Evolutionary conservation across 1,140 invertebrate genomes (phyloP).

Genomic region (Helicoverpa armigera): DNA sequence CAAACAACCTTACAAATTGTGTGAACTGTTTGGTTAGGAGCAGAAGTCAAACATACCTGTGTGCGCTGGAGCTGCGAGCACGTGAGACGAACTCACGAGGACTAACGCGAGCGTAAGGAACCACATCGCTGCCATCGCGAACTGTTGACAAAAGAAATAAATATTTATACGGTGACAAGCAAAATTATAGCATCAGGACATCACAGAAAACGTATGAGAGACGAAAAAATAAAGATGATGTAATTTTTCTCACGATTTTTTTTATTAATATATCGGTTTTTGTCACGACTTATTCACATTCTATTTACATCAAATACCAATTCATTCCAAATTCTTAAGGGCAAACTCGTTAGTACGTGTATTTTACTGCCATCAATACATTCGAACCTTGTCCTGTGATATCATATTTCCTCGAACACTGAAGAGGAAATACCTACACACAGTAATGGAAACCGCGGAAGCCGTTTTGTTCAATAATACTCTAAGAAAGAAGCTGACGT

Average conservation of each 20-base stretch:
- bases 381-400: neutral
- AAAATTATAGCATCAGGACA: no score
- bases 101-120: neutral
- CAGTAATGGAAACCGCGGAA: conserved; percentile 27
- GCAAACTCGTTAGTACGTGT: neutral
- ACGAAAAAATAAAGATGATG: no score
- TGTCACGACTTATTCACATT: no score
- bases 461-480: neutral
- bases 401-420: conserved; percentile 5
- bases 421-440: neutral
- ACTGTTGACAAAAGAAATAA: conserved; percentile 5
- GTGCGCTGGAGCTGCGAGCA: conserved; percentile 27
- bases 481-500: neutral
- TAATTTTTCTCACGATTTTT: no score
- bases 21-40: neutral
- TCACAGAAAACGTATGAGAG: no score
- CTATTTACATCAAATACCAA: neutral
- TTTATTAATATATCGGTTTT: no score
- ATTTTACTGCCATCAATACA: neutral
- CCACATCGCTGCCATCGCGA: conserved; percentile 17
- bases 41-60: conserved; percentile 24
- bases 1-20: neutral
- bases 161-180: neutral
- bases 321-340: neutral
- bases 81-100: conserved; percentile 24